Evolutionary conservation across 1,140 invertebrate genomes (phyloP).

Genomic region (Plutomurus gul): DNA sequence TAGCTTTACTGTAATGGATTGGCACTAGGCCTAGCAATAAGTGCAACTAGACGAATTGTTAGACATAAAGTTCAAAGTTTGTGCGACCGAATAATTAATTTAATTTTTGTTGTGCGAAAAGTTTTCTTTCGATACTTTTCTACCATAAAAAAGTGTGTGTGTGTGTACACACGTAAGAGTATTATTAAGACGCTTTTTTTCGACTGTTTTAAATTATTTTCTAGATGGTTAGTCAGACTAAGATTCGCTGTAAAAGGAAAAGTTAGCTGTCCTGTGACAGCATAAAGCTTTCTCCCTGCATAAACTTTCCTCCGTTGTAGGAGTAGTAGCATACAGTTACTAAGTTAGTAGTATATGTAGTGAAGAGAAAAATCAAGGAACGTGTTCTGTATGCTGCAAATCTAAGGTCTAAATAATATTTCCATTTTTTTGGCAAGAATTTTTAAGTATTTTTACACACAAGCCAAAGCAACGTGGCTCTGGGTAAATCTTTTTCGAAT

Average conservation of each 20-base stretch:
- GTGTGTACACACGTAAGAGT: neutral
- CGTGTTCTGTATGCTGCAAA: neutral
- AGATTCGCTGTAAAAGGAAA: too few relatives aligned
- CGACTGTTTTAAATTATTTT: neutral
- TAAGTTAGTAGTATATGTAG: too few relatives aligned
- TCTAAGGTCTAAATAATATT: neutral
- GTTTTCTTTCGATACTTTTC: neutral
- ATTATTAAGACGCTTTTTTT: neutral
- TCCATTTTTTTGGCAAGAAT: neutral
- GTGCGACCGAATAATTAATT: slow-evolving; percentile 5
- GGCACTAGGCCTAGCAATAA: neutral
- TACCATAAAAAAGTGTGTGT: neutral
- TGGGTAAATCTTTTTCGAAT: slow-evolving; percentile 14
- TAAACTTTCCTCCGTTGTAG: too few relatives aligned
- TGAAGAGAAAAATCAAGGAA: too few relatives aligned
- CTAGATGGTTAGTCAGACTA: too few relatives aligned
- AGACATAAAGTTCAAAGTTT: slow-evolving; percentile 13
- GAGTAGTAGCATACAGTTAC: too few relatives aligned
- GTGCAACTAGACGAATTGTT: neutral
- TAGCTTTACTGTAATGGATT: neutral
- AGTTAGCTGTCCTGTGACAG: too few relatives aligned
- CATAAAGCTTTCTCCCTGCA: too few relatives aligned
- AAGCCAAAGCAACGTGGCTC: neutral
- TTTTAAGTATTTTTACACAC: slow-evolving; percentile 1
- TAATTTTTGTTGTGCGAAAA: neutral